Evolutionary conservation across 1,140 invertebrate species (phyloP), one percentile per base, ranked within the genome.

Genomic region (Diuraphis noxia): DNA sequence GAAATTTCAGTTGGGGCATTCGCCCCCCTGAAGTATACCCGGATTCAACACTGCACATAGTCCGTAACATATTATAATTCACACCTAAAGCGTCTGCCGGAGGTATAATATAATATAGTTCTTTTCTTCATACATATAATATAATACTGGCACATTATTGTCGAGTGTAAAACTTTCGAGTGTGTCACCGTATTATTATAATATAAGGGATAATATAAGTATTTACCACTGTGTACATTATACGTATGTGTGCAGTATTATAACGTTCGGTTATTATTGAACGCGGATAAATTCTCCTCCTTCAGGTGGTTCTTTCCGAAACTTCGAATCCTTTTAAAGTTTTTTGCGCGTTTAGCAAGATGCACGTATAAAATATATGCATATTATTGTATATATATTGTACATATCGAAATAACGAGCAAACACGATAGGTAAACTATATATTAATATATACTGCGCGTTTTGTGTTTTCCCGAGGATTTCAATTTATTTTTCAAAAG

Each of bases 331-430:
- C 9, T 81, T 81, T 81, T 40, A 81, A 38, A 38, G 79, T 81
- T 81, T 81, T 81, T 40, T 25, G 23, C 36, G 36, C 79, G 3
- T 38, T 38, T 81, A 21, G n/a, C 21, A 23, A 36, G n/a, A 79
- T 36, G 21, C 34, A 19, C 36, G 23, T 23, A 49, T 21, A 49
- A 21, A 23, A 36, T 36, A 36, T 79, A 23, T 7, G 34, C 36
- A 34, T n/a, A 46, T 43, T n/a, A 19, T 63, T 38, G 19, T 23
- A 36, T 21, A 1, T 21, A 49, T 40, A 40, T 82, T 30, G 41
- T 40, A 82, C 25, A 79, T 38, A 38, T 81, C 36, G 79, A 81
- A 81, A 81, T 81, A 81, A 81, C 79, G 79, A 81, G 79, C 79
- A 81, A 81, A 81, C 36, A 34, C 79, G 36, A 81, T 81, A 81